These are phyloP conservation scores for Campodea augens DNA, from an alignment of 1,140 invertebrate species.

Conservation along the genomic window DNA sequence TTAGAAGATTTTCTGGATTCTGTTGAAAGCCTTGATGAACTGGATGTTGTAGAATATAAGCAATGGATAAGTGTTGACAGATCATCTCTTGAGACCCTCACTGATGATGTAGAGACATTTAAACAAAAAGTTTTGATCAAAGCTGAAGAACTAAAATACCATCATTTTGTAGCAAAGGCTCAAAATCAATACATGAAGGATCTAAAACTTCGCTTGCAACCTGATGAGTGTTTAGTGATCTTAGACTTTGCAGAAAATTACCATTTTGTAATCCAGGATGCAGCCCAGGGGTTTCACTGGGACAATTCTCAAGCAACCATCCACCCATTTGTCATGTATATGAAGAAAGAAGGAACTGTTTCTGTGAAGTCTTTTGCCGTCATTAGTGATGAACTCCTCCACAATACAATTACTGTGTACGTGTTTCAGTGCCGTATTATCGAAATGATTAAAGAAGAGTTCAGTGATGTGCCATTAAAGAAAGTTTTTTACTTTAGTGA, in stretches of 20 bases:
- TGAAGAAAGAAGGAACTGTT: background rate
- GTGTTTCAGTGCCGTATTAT: background rate
- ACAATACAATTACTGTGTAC: background rate
- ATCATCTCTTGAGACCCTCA: no score
- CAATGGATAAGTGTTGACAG: no score
- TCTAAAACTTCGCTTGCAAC: background rate
- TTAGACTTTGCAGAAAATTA: slow-evolving; percentile 18
- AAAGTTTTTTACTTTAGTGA: slow-evolving; percentile 10
- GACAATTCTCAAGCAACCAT: slow-evolving; percentile 14
- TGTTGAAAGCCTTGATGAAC: no score
- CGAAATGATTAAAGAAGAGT: background rate
- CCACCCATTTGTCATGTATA: slow-evolving; percentile 14
- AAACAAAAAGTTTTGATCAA: no score
- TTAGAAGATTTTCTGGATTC: no score
- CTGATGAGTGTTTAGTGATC: slow-evolving; percentile 5
- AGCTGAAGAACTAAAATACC: no score
- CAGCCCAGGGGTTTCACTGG: slow-evolving; percentile 14
- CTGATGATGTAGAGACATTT: no score
- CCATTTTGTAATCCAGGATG: slow-evolving; percentile 15
- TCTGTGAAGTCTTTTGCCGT: background rate
- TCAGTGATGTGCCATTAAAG: background rate
- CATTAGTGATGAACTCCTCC: background rate
- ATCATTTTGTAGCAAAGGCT: no score
- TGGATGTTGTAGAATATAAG: no score
- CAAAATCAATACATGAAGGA: no score